Evolutionary conservation across 2,113 vertebrate species (phyloP).

Genomic region (Circaetus cinerascens): DNA sequence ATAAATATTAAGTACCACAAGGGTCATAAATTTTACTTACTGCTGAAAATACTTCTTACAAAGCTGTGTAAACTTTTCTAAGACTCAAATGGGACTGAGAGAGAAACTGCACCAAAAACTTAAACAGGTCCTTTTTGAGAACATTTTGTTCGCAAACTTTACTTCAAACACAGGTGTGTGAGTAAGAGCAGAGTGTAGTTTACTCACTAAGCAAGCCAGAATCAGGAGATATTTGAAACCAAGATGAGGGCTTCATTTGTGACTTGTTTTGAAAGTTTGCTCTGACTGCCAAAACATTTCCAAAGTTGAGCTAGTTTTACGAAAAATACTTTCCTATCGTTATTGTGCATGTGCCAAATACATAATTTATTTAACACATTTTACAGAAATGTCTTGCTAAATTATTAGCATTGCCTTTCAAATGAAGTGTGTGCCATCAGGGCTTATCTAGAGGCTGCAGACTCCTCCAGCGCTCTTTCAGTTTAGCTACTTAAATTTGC

Average conservation of each 20-base stretch:
- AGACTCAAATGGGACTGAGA: neutral
- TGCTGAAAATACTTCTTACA: neutral
- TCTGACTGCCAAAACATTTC: neutral
- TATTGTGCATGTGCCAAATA: neutral
- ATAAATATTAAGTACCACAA: neutral
- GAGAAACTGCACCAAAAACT: neutral
- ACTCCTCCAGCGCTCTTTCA: neutral
- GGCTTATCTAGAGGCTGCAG: neutral
- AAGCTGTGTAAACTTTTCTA: neutral
- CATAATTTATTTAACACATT: neutral
- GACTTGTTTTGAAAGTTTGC: conserved; percentile 3
- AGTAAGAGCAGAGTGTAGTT: neutral
- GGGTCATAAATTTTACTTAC: conserved; percentile 24
- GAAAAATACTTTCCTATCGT: neutral
- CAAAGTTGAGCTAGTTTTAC: neutral
- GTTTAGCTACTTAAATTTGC: neutral
- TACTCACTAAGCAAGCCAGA: neutral
- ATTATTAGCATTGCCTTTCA: neutral
- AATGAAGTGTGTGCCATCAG: neutral
- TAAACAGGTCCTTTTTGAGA: neutral
- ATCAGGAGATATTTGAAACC: neutral
- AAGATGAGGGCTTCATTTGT: neutral
- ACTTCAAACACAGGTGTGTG: neutral
- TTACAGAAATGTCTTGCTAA: neutral
- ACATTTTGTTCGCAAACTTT: neutral